phyloP scores from a whole-genome alignment of 2,888 invertebrate genomes.

The Volucella inflata region DNA sequence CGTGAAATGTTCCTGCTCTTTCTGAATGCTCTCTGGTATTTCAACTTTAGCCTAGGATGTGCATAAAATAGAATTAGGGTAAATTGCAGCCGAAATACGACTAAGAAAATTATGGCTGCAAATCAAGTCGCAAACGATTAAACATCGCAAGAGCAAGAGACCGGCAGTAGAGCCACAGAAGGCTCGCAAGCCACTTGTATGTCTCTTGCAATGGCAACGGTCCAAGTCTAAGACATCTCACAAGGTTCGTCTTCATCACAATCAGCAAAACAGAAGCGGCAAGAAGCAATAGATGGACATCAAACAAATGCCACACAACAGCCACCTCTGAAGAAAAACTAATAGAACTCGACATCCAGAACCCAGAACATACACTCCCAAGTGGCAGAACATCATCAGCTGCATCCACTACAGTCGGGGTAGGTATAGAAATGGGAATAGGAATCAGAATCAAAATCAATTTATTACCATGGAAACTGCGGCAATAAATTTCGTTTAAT shows the following conservation, averaged over 20 bases:
- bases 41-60: constrained; percentile 37
- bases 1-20: constrained; percentile 50
- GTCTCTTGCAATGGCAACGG: constrained; percentile 10
- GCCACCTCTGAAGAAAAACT: constrained; percentile 41
- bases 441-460: constrained; percentile 51
- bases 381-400: constrained; percentile 68
- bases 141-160: constrained; percentile 53
- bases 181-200: background rate
- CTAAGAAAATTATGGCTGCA: constrained; percentile 70
- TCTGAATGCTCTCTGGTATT: constrained; percentile 27
- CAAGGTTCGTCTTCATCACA: constrained; percentile 61
- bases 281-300: constrained; percentile 30
- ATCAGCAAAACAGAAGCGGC: constrained; percentile 43
- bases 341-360: background rate
- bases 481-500: constrained; percentile 73
- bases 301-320: constrained; percentile 48
- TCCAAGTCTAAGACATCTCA: constrained; percentile 8
- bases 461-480: constrained; percentile 73
- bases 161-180: background rate
- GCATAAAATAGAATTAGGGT: constrained; percentile 66
- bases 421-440: too few species aligned
- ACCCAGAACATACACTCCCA: constrained; percentile 13
- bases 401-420: constrained; percentile 26
- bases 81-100: constrained; percentile 72
- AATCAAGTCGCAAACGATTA: constrained; percentile 73